Conservation (phyloP, 2,888 invertebrate genomes). For the Osmoderma eremita region DNA sequence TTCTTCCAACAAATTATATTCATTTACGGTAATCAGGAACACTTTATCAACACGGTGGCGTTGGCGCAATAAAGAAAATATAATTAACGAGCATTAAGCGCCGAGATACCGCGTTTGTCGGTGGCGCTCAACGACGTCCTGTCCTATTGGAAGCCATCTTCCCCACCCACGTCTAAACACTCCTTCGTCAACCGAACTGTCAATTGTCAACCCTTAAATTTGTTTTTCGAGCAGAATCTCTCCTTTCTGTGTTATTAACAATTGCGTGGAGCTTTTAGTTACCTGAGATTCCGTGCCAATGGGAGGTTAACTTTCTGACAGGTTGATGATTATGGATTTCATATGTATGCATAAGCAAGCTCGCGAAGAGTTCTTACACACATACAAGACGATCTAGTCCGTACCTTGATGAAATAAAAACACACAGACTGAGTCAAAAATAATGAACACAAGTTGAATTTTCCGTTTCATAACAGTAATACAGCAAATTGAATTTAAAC, state of each 20-base stretch:
- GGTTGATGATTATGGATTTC: constrained; percentile 8
- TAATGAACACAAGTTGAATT: too few species aligned
- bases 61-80: constrained; percentile 1
- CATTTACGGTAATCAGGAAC: constrained; percentile 11
- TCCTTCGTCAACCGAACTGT: neutral
- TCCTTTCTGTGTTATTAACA: neutral
- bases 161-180: neutral
- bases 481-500: too few species aligned
- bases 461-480: too few species aligned
- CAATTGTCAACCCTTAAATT: constrained; percentile 8
- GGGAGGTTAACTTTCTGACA: neutral
- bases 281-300: neutral
- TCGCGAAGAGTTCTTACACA: too few species aligned
- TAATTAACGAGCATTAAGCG: constrained; percentile 12
- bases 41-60: neutral
- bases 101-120: too few species aligned
- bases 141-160: neutral
- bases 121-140: too few species aligned
- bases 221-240: neutral
- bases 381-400: too few species aligned
- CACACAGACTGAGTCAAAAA: too few species aligned
- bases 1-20: constrained; percentile 5
- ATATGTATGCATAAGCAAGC: too few species aligned
- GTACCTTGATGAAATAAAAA: too few species aligned
- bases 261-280: constrained; percentile 1